Base-by-base conservation (phyloP, 2,113 vertebrate species). In the Cervus canadensis region DNA sequence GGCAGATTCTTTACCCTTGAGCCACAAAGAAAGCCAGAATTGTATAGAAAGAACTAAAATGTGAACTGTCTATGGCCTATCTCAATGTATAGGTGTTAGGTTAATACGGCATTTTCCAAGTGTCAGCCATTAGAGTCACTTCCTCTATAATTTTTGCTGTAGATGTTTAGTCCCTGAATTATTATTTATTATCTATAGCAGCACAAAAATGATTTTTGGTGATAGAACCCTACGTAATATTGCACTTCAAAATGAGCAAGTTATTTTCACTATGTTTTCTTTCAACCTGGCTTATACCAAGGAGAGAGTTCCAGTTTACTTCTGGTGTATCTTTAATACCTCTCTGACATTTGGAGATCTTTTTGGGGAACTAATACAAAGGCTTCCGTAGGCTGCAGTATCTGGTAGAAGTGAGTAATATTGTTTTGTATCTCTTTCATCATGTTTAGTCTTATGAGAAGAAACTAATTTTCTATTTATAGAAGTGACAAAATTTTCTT, bases 381-480 rank as follows among this genome's bases (percentile, higher is more conserved):
- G 52, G 4, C 50, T 88, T 88, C 76, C 4, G 4, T n/a, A 92
- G 74, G 85, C 36, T 64, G 67, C 26, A 45, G 28, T 45, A 82
- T 67, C 25, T 92, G 54, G 21, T 88, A 45, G 25, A 81, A 81
- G 26, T 95, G 54, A 67, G 67, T 59, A 87, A 45, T 11, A 57
- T 43, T 52, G 25, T 36, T 89, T 95, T 91, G 14, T 56, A 87
- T 91, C 87, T 85, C 30, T 87, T 93, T 76, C 16, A 89, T 83
- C 76, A 56, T 45, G 40, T 78, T 94, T 89, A 60, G 45, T 93
- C 91, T 97, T 86, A 59, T 64, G 54, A 5, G 71, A 92, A 95
- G 36, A 90, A 52, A 94, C 11, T 89, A 76, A 87, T 92, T 89
- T 96, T 85, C 30, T 83, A 25, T 8, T 76, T 97, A 92, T 94